Evolutionary conservation across 2,113 vertebrate genomes (phyloP).

Genomic region (Corynorhinus townsendii): DNA sequence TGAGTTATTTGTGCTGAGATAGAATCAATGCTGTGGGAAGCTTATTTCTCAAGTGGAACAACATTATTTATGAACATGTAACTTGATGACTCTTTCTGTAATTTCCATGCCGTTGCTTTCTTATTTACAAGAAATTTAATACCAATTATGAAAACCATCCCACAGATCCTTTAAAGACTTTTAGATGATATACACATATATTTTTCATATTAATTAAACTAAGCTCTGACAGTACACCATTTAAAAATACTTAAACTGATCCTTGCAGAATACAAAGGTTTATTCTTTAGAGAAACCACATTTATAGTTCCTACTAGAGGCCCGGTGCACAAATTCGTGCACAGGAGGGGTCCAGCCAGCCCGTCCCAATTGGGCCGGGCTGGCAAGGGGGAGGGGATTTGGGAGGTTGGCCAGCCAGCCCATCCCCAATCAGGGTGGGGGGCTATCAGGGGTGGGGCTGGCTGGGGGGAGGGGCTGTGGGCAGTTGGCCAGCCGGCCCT

Average conservation of each 20-base stretch:
- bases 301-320: neutral
- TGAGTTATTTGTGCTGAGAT: slow-evolving; percentile 68
- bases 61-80: slow-evolving; percentile 58
- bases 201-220: slow-evolving; percentile 58
- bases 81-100: slow-evolving; percentile 51
- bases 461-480: too few relatives aligned
- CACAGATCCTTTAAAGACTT: slow-evolving; percentile 51
- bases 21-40: slow-evolving; percentile 62
- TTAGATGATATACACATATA: slow-evolving; percentile 41
- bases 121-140: slow-evolving; percentile 67
- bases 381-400: too few relatives aligned
- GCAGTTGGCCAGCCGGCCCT: too few relatives aligned
- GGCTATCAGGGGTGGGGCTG: too few relatives aligned
- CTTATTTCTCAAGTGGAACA: slow-evolving; percentile 50
- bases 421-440: too few relatives aligned
- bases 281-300: slow-evolving; percentile 14
- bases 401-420: too few relatives aligned
- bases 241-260: slow-evolving; percentile 52
- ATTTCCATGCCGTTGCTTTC: slow-evolving; percentile 50
- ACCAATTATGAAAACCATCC: slow-evolving; percentile 56
- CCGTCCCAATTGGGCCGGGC: too few relatives aligned
- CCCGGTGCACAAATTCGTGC: too few relatives aligned
- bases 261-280: neutral
- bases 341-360: too few relatives aligned
- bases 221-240: slow-evolving; percentile 20